phyloP scores from a whole-genome alignment of 2,888 invertebrate species.

The Lysandra coridon region DNA sequence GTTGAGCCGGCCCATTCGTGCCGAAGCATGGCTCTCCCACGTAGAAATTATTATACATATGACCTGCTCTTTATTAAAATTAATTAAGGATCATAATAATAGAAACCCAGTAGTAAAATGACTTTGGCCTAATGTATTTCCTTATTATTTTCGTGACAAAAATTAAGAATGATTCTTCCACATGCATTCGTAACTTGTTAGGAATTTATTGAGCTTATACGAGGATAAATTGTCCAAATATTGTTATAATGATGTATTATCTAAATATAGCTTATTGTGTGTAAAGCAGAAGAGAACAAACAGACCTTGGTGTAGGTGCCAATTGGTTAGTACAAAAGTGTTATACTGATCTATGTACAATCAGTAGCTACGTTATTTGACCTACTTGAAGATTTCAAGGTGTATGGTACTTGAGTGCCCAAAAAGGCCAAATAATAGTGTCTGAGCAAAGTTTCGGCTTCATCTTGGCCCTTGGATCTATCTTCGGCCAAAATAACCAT shows the following conservation, averaged over 20 bases:
- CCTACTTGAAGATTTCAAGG: not conserved
- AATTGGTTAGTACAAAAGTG: conserved; percentile 1
- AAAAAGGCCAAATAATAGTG: not conserved
- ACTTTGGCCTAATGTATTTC: too few relatives aligned
- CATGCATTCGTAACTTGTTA: not conserved
- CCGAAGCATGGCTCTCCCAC: too few relatives aligned
- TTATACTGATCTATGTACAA: conserved; percentile 11
- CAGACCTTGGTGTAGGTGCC: conserved; percentile 22
- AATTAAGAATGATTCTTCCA: not conserved
- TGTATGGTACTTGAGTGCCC: not conserved
- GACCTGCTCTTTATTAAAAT: too few relatives aligned
- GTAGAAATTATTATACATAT: too few relatives aligned
- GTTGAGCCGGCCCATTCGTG: too few relatives aligned
- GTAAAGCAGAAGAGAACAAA: not conserved
- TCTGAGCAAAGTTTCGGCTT: not conserved
- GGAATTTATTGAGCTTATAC: not conserved
- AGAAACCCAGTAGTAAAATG: too few relatives aligned
- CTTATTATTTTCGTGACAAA: not conserved
- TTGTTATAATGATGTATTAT: conserved; percentile 15
- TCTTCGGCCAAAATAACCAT: too few relatives aligned
- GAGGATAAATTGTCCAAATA: not conserved
- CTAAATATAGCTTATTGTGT: conserved; percentile 13
- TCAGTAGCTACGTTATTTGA: not conserved
- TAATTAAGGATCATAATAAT: too few relatives aligned
- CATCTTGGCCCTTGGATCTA: too few relatives aligned